Conservation (phyloP, 2,113 vertebrate genomes). For the Isurus oxyrinchus region DNA sequence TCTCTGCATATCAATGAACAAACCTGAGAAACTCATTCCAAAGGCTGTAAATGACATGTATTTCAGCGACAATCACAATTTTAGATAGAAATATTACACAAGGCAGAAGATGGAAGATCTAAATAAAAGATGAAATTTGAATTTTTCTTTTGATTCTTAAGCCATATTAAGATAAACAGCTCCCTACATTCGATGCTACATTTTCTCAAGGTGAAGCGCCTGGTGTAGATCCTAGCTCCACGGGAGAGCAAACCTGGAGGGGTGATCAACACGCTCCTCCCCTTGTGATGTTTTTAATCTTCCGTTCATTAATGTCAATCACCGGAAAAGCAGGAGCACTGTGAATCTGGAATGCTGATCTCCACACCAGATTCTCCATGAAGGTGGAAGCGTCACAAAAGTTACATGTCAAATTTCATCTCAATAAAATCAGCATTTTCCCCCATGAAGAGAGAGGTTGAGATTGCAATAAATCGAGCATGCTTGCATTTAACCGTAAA, state of each 20-base stretch:
- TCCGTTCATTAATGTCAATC: neutral
- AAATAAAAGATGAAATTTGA: neutral
- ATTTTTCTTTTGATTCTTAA: neutral
- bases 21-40: slow-evolving; percentile 10
- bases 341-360: neutral
- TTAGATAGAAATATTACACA: neutral
- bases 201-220: neutral
- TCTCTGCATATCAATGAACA: neutral
- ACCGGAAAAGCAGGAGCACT: neutral
- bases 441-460: neutral
- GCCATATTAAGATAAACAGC: neutral
- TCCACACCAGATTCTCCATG: neutral
- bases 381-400: neutral
- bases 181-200: neutral
- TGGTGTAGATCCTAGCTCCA: neutral
- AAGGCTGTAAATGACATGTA: slow-evolving; percentile 9
- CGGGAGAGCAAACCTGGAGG: neutral
- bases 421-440: neutral
- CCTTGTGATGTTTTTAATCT: neutral
- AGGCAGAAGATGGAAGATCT: neutral
- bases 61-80: slow-evolving; percentile 16
- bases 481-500: neutral
- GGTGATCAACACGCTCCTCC: neutral
- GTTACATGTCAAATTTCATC: no score
- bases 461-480: neutral